Conservation (phyloP, 1,140 invertebrate genomes). For the Streblospio benedicti region DNA sequence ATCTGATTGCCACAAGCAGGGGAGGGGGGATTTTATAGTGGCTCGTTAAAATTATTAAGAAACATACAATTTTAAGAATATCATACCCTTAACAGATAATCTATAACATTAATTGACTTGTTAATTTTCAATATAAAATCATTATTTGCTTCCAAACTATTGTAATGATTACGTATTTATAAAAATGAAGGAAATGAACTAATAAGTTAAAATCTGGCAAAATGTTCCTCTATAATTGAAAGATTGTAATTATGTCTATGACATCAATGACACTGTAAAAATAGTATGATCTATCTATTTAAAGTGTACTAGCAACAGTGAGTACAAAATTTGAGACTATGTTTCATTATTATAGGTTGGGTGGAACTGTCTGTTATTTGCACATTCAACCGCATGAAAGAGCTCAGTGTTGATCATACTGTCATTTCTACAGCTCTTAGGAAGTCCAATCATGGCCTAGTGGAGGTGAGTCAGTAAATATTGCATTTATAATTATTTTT, state of each 20-base stretch:
- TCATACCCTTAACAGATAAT: background rate
- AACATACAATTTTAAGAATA: no score
- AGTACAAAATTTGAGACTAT: background rate
- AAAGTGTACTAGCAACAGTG: background rate
- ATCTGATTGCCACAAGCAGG: no score
- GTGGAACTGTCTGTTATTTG: constrained; percentile 1
- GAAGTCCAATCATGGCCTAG: background rate
- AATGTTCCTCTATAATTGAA: no score
- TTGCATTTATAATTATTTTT: no score
- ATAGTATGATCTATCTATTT: no score
- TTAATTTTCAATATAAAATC: background rate
- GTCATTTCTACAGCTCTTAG: background rate
- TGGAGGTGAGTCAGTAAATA: background rate
- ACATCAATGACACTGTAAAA: background rate
- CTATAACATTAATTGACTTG: background rate
- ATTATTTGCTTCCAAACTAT: no score
- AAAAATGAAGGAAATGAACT: no score
- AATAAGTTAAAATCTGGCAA: no score
- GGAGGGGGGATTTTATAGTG: no score
- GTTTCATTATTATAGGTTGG: background rate
- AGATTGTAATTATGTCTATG: no score
- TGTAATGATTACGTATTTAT: no score
- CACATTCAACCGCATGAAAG: background rate
- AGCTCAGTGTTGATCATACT: background rate
- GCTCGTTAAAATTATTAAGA: no score